Percentiles rank a stretch among this genome's conserved stretches.
Conservation (phyloP, 2,113 vertebrate species). For the Vulpes ferrilata region DNA sequence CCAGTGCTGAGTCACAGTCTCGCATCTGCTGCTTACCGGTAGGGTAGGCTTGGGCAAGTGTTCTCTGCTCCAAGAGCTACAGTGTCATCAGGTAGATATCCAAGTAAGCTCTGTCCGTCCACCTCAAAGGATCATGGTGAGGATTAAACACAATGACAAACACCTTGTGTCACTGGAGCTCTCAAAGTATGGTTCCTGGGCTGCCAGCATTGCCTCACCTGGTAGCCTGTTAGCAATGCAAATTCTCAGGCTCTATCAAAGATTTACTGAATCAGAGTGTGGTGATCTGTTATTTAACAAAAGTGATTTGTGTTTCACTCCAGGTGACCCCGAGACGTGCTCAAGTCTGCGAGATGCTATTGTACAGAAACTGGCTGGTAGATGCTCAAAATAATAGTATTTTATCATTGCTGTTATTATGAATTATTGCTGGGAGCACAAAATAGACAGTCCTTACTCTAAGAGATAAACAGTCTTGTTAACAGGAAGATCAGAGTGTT, state of each 20-base stretch:
- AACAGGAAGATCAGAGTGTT: neutral
- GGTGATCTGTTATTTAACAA: neutral
- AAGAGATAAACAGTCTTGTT: neutral
- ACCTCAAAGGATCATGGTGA: neutral
- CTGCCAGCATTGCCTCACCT: neutral
- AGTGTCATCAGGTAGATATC: neutral
- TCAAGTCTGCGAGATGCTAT: neutral
- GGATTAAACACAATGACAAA: neutral
- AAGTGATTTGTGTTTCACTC: neutral
- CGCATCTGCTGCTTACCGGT: neutral
- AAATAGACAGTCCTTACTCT: neutral
- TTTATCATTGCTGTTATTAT: neutral
- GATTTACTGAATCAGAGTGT: neutral
- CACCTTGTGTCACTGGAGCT: neutral
- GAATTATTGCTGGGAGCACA: neutral
- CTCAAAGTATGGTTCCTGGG: neutral
- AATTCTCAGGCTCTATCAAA: neutral
- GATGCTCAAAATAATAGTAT: neutral
- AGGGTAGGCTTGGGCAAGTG: neutral
- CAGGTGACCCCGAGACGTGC: neutral
- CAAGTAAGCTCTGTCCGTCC: accelerated
- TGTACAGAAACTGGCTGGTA: neutral
- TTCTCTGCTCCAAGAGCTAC: neutral
- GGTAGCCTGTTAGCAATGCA: neutral
- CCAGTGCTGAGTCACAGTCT: neutral